These are phyloP conservation scores for Porites divaricata DNA, from an alignment of 92 coral and sea anemone species.

Conservation along the genomic window DNA sequence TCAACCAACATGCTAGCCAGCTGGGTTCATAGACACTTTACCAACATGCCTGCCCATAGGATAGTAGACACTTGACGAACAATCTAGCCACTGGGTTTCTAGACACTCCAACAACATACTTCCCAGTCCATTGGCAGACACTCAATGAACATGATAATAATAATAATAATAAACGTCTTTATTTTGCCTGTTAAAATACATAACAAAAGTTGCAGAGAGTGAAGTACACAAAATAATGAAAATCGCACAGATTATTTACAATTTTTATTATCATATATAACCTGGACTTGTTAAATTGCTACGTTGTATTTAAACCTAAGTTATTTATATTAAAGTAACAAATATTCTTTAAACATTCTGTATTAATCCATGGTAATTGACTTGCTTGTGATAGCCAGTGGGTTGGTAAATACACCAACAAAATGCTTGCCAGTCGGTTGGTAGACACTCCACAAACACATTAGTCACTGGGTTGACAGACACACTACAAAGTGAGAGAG, in stretches of 20 bases:
- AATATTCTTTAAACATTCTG: too few relatives aligned
- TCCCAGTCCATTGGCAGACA: background rate
- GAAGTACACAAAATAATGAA: too few relatives aligned
- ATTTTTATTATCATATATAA: too few relatives aligned
- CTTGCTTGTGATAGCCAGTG: background rate
- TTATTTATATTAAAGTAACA: too few relatives aligned
- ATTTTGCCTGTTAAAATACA: too few relatives aligned
- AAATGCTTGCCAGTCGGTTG: background rate
- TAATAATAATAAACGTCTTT: too few relatives aligned
- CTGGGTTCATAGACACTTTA: background rate
- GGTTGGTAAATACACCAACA: background rate
- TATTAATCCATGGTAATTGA: too few relatives aligned
- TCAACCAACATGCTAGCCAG: too few relatives aligned
- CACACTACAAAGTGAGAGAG: background rate
- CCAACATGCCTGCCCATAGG: background rate
- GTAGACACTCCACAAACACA: background rate
- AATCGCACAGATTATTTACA: too few relatives aligned
- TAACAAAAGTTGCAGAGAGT: too few relatives aligned
- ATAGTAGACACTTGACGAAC: background rate
- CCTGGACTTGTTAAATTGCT: too few relatives aligned
- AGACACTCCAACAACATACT: background rate
- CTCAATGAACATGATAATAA: background rate
- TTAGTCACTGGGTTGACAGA: background rate
- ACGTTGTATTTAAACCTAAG: too few relatives aligned
- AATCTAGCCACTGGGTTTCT: background rate